Evolutionary conservation across 2,113 vertebrate genomes (phyloP).

Genomic region (Sinocyclocheilus rhinocerous): DNA sequence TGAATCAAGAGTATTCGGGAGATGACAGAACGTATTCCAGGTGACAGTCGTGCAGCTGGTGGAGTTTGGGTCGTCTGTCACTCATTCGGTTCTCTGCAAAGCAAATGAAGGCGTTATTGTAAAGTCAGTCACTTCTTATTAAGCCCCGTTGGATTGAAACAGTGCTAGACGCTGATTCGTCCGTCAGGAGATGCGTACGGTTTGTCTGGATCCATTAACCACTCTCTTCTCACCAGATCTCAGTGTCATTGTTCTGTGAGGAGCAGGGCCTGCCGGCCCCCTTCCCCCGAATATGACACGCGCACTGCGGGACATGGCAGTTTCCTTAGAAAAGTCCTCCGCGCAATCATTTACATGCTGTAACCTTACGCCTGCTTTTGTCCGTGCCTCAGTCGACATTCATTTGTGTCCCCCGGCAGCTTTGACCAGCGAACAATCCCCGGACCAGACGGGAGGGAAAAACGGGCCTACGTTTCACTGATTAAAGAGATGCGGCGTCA

Average conservation of each 20-base stretch:
- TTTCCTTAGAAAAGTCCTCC: constrained; percentile 75
- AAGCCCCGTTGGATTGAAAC: constrained; percentile 28
- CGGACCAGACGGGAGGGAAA: constrained; percentile 61
- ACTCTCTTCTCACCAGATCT: constrained; percentile 42
- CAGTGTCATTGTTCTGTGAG: constrained; percentile 63
- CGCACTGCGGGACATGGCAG: constrained; percentile 76
- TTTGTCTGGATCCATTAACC: constrained; percentile 60
- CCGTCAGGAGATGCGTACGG: constrained; percentile 47
- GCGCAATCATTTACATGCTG: constrained; percentile 79
- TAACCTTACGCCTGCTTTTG: constrained; percentile 80
- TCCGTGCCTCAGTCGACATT: constrained; percentile 75
- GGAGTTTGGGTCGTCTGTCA: constrained; percentile 47
- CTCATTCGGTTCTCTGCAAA: constrained; percentile 44
- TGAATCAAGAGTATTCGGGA: constrained; percentile 18
- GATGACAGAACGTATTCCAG: constrained; percentile 27
- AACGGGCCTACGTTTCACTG: constrained; percentile 72
- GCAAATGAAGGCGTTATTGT: constrained; percentile 55
- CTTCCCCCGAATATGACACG: constrained; percentile 75
- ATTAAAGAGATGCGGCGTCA: constrained; percentile 79
- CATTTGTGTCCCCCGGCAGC: constrained; percentile 77
- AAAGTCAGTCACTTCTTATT: constrained; percentile 58
- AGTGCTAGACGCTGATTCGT: constrained; percentile 36
- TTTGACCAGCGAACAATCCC: constrained; percentile 76
- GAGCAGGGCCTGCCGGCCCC: constrained; percentile 64
- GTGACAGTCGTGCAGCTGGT: constrained; percentile 50